phyloP scores from a whole-genome alignment of 1,140 invertebrate genomes.

The Listronotus oregonensis region DNA sequence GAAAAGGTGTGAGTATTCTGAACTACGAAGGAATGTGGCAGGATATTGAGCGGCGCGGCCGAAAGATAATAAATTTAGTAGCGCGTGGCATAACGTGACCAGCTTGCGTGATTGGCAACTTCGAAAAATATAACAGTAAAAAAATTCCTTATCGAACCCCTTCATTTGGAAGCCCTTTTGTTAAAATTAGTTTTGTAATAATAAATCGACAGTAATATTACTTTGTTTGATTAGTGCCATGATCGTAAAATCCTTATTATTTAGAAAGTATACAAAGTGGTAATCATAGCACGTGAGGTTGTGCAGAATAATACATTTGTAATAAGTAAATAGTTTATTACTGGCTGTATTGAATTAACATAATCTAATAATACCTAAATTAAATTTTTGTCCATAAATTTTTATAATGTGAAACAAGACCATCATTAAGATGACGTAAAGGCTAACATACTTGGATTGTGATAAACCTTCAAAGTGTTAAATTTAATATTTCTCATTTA shows the following conservation, averaged over 20 bases:
- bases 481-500: no score
- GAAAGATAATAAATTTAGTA: constrained; percentile 37
- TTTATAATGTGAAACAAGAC: no score
- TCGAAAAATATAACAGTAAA: constrained; percentile 36
- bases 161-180: constrained; percentile 25
- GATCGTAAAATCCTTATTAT: neutral
- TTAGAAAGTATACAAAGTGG: no score
- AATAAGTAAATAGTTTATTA: no score
- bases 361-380: no score
- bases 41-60: constrained; percentile 25
- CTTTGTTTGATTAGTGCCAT: neutral
- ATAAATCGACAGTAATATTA: constrained; percentile 14
- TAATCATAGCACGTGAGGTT: no score
- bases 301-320: no score
- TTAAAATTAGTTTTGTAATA: constrained; percentile 19
- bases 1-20: constrained; percentile 12
- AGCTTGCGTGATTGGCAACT: constrained; percentile 37
- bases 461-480: no score
- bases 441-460: no score
- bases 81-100: constrained; percentile 33
- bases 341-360: no score
- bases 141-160: constrained; percentile 33
- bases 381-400: no score
- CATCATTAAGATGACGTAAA: no score
- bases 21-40: constrained; percentile 15